Percentiles rank a stretch among this genome's conserved stretches.
phyloP scores from a whole-genome alignment of 2,888 invertebrate species.

The Dryobotodes eremita region DNA sequence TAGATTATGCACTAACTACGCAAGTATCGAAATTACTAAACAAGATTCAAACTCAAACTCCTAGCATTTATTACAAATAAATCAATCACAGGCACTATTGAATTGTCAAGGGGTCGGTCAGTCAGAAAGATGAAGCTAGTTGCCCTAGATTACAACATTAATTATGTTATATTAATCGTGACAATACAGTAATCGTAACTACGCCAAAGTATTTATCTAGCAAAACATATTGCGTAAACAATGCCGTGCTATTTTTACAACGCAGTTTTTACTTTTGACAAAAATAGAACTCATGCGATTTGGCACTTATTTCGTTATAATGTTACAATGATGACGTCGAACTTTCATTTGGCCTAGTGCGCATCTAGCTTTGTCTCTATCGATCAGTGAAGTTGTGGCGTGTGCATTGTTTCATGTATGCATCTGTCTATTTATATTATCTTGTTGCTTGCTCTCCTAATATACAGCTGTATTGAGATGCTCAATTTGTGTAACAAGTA shows the following conservation, averaged over 20 bases:
- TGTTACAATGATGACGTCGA: slow-evolving; percentile 4
- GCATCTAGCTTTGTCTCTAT: slow-evolving; percentile 7
- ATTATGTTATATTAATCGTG: background rate
- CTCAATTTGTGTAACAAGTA: background rate
- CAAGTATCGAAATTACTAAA: slow-evolving; percentile 1
- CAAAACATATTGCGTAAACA: slow-evolving; percentile 52
- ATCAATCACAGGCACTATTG: no score
- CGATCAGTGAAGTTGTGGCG: background rate
- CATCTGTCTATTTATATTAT: background rate
- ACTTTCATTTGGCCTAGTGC: slow-evolving; percentile 11
- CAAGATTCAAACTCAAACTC: no score
- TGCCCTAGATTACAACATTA: slow-evolving; percentile 10
- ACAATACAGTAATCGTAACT: slow-evolving; percentile 5
- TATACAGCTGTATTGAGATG: background rate
- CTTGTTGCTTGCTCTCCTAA: background rate
- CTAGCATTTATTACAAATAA: no score
- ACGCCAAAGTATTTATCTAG: slow-evolving; percentile 26
- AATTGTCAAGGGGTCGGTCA: no score
- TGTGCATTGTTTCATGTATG: background rate
- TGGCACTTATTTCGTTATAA: slow-evolving; percentile 64
- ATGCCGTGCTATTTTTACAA: slow-evolving; percentile 41
- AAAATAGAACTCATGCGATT: slow-evolving; percentile 54
- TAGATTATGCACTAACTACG: background rate
- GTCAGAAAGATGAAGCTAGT: no score
- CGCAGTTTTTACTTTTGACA: slow-evolving; percentile 32